Evolutionary conservation across 2,888 invertebrate species (phyloP), one percentile per base, ranked within the genome.

Genomic region (Taphrorychus bicolor): DNA sequence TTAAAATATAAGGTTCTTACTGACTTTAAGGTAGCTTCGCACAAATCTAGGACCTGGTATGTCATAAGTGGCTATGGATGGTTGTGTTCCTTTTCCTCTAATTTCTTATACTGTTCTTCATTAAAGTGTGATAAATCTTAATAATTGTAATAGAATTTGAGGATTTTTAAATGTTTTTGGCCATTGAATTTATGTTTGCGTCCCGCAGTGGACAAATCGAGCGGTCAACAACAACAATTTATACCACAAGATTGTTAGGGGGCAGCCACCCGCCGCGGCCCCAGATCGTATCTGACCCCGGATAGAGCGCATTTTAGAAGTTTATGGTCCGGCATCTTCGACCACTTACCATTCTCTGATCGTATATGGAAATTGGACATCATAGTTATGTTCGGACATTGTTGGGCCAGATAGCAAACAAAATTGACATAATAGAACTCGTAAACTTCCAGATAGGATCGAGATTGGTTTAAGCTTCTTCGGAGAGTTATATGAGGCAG

Each of bases 291-390:
- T 80, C 79, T 79, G 64, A 63, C 41, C 52, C 73, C 72, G 71
- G 76, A 77, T 75, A 76, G 77, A 78, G 77, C 76, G 76, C 77
- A 79, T 79, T 79, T 79, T 73, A 75, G 76, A 76, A 78, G 76
- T 79, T 80, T 79, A 80, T 78, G 76, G 69, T 68, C 64, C 71
- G 73, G 71, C 70, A 73, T 73, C 72, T 75, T 74, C 76, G 77
- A 75, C 76, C 77, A 74, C 75, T 77, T 76, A 76, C 78, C 75
- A 77, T 78, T 78, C 77, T 76, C 76, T 76, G 74, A 75, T 77
- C 77, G 77, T 77, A 77, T 77, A 77, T 77, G 76, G 77, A 76
- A 75, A 77, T 76, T 74, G 75, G 72, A 74, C 73, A 73, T 77
- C 74, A 75, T 73, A 73, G 73, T 74, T 76, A 74, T 75, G 74